Evolutionary conservation across 2,113 vertebrate genomes (phyloP).

Genomic region (Zonotrichia leucophrys): DNA sequence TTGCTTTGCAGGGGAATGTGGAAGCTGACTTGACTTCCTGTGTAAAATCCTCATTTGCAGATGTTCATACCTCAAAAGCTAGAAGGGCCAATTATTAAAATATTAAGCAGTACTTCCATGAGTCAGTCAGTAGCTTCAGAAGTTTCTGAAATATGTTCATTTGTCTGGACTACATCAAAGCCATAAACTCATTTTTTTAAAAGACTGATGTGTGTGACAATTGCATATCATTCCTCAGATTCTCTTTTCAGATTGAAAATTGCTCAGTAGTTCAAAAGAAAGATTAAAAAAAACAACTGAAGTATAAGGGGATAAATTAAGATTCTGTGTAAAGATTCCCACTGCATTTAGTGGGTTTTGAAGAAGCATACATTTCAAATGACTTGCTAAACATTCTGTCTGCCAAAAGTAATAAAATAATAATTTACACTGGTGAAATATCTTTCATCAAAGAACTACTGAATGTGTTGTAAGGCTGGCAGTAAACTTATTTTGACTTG

Average conservation of each 20-base stretch:
- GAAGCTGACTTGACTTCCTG: neutral
- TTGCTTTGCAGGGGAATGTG: neutral
- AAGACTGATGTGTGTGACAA: slow-evolving; percentile 28
- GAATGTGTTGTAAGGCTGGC: neutral
- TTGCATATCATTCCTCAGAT: slow-evolving; percentile 42
- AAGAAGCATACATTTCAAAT: slow-evolving; percentile 56
- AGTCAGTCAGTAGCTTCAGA: slow-evolving; percentile 19
- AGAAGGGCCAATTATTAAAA: slow-evolving; percentile 51
- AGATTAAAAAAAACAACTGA: slow-evolving; percentile 45
- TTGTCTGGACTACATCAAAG: slow-evolving; percentile 51
- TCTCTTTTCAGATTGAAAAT: slow-evolving; percentile 34
- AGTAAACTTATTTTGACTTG: slow-evolving; percentile 14
- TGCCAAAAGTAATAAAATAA: slow-evolving; percentile 60
- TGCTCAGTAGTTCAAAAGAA: slow-evolving; percentile 41
- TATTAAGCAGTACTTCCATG: slow-evolving; percentile 24
- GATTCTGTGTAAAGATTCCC: slow-evolving; percentile 55
- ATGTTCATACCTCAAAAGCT: slow-evolving; percentile 30
- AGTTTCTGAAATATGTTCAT: slow-evolving; percentile 57
- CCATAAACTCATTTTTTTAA: neutral
- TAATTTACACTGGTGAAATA: slow-evolving; percentile 12
- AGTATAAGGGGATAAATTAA: slow-evolving; percentile 61
- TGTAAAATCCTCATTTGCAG: slow-evolving; percentile 35
- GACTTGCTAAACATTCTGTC: slow-evolving; percentile 32
- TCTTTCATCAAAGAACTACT: slow-evolving; percentile 25
- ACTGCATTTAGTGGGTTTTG: neutral